These are phyloP conservation scores for Chionomys nivalis DNA, from an alignment of 2,113 vertebrate species.

Conservation along the genomic window DNA sequence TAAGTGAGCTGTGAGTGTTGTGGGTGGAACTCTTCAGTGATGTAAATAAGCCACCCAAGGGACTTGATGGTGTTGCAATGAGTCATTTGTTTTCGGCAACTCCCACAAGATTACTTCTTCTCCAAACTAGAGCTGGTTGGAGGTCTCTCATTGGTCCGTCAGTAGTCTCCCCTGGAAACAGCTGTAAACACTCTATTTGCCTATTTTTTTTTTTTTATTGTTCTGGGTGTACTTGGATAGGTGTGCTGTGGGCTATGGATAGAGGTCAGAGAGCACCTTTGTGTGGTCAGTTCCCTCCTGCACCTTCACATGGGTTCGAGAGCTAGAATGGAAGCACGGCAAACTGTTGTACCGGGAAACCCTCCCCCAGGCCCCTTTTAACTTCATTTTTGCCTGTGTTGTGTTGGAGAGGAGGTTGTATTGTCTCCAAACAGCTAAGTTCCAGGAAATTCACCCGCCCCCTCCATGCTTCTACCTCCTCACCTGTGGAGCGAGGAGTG, in stretches of 20 bases:
- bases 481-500: fast-evolving
- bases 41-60: background rate
- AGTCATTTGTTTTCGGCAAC: background rate
- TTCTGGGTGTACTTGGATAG: background rate
- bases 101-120: background rate
- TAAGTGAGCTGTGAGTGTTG: background rate
- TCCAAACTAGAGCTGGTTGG: background rate
- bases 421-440: background rate
- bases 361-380: too few species aligned
- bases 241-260: too few species aligned
- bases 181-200: background rate
- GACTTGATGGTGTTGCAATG: background rate
- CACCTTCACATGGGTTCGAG: background rate
- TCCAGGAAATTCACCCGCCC: background rate
- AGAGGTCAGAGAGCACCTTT: background rate
- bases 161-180: background rate
- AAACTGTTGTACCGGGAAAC: fast-evolving
- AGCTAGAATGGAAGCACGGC: background rate
- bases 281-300: too few species aligned
- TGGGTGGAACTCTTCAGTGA: background rate
- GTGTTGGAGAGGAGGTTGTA: background rate
- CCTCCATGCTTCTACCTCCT: background rate
- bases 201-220: background rate
- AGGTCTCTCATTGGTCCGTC: background rate
- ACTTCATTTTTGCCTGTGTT: background rate